phyloP scores from a whole-genome alignment of 1,140 invertebrate genomes.

The Gyrodactylus salaris region DNA sequence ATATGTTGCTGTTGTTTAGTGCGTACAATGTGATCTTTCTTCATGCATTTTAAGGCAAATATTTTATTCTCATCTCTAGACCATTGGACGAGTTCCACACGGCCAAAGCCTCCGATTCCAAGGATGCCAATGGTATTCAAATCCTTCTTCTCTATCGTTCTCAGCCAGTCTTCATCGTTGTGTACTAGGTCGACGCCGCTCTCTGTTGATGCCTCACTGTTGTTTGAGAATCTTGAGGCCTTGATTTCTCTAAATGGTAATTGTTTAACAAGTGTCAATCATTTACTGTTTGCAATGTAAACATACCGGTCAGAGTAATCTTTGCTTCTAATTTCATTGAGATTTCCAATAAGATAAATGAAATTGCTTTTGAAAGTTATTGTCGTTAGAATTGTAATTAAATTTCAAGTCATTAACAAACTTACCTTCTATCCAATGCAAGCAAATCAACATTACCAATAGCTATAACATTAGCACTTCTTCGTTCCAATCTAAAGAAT shows the following conservation, averaged over 20 bases:
- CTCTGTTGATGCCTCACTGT: no score
- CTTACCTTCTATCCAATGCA: not conserved
- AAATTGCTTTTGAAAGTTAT: constrained; percentile 24
- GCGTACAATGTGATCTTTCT: constrained; percentile 65
- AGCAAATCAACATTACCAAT: not conserved
- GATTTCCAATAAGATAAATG: constrained; percentile 36
- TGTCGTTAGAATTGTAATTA: not conserved
- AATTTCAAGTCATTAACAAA: not conserved
- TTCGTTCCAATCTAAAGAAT: not conserved
- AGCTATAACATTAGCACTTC: not conserved
- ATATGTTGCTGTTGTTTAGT: constrained; percentile 80
- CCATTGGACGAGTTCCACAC: constrained; percentile 50
- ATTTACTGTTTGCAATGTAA: no score
- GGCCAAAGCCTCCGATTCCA: constrained; percentile 71
- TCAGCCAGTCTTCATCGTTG: not conserved
- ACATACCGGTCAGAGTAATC: constrained; percentile 70
- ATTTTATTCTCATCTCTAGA: not conserved
- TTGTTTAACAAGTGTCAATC: no score
- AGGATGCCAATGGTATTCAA: constrained; percentile 47
- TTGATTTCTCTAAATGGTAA: no score
- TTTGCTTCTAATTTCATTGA: constrained; percentile 20
- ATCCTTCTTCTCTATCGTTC: constrained; percentile 21
- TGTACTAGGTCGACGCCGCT: no score
- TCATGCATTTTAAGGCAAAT: constrained; percentile 50
- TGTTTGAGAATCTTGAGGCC: no score